phyloP scores from a whole-genome alignment of 2,113 vertebrate species.

The Natator depressus region DNA sequence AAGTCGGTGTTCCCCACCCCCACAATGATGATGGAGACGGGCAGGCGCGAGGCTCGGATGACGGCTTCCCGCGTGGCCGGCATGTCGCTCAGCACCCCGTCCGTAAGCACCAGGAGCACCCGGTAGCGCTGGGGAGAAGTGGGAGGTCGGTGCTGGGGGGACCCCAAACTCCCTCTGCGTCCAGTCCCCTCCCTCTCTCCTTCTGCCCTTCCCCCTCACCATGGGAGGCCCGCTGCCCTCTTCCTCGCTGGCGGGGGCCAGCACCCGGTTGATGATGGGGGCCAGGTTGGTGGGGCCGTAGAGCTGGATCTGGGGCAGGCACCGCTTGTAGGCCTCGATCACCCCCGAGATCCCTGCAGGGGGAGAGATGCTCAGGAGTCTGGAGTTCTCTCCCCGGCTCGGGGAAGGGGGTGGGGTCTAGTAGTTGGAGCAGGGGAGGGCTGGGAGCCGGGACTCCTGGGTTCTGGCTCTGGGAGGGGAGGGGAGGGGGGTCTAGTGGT shows the following conservation, averaged over 20 bases:
- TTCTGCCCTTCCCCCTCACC: background rate
- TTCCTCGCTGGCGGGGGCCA: constrained; percentile 64
- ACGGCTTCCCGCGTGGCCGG: constrained; percentile 70
- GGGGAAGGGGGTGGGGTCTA: too few species aligned
- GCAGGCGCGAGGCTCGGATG: constrained; percentile 69
- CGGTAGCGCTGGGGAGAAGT: constrained; percentile 68
- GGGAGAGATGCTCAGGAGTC: background rate
- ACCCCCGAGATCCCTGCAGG: constrained; percentile 69
- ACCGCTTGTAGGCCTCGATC: constrained; percentile 73
- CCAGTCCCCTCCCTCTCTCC: too few species aligned
- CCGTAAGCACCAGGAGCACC: constrained; percentile 72
- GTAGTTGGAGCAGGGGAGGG: too few species aligned
- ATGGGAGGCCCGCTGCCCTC: constrained; percentile 63
- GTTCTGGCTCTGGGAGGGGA: too few species aligned
- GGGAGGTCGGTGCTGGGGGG: too few species aligned
- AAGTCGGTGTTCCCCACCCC: constrained; percentile 76
- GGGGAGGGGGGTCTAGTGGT: too few species aligned
- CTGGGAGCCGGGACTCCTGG: too few species aligned
- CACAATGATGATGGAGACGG: constrained; percentile 78
- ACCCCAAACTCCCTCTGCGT: background rate
- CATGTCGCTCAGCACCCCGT: constrained; percentile 76
- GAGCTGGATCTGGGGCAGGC: constrained; percentile 77
- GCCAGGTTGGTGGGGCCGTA: constrained; percentile 77
- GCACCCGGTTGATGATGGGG: constrained; percentile 74
- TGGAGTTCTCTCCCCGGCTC: background rate